A percentile compares a stretch with the other conserved stretches of the same genome.
Evolutionary conservation across 1,140 invertebrate genomes (phyloP).

Genomic region (Helicorthomorpha holstii): DNA sequence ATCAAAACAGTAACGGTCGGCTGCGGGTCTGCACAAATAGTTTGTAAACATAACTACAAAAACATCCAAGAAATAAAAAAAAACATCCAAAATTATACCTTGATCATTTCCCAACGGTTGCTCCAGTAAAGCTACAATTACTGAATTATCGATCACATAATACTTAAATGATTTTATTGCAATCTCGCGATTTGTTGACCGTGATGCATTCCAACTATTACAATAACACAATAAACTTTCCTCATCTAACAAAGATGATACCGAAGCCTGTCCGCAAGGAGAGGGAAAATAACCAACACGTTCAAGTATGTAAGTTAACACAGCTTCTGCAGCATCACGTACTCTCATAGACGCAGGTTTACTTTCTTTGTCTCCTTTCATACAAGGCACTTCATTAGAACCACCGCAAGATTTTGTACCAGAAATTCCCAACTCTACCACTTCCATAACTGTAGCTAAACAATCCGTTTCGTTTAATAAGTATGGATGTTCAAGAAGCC

Average conservation of each 20-base stretch:
- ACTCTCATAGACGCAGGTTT: constrained; percentile 93
- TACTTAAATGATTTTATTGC: constrained; percentile 58
- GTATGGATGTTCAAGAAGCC: constrained; percentile 76
- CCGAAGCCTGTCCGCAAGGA: constrained; percentile 60
- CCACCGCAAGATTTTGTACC: constrained; percentile 63
- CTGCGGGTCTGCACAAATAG: constrained; percentile 27
- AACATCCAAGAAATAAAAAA: constrained; percentile 14
- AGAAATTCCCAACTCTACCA: constrained; percentile 92
- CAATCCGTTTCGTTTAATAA: constrained; percentile 81
- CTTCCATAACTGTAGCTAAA: constrained; percentile 79
- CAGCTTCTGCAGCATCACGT: constrained; percentile 80
- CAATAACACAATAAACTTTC: constrained; percentile 63
- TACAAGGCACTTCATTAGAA: constrained; percentile 66
- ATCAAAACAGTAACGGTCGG: constrained; percentile 55
- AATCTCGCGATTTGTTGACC: constrained; percentile 31
- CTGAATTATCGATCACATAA: constrained; percentile 75
- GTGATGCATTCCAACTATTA: constrained; percentile 30
- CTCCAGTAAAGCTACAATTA: constrained; percentile 74
- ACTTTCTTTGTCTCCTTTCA: constrained; percentile 89
- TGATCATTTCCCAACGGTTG: constrained; percentile 56
- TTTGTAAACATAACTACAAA: background rate
- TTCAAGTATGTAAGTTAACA: constrained; percentile 77
- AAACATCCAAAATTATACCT: constrained; percentile 19
- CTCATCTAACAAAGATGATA: constrained; percentile 76
- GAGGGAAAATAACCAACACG: constrained; percentile 71